Base-by-base conservation (phyloP, 1,140 invertebrate species). In the Radopholus similis region DNA sequence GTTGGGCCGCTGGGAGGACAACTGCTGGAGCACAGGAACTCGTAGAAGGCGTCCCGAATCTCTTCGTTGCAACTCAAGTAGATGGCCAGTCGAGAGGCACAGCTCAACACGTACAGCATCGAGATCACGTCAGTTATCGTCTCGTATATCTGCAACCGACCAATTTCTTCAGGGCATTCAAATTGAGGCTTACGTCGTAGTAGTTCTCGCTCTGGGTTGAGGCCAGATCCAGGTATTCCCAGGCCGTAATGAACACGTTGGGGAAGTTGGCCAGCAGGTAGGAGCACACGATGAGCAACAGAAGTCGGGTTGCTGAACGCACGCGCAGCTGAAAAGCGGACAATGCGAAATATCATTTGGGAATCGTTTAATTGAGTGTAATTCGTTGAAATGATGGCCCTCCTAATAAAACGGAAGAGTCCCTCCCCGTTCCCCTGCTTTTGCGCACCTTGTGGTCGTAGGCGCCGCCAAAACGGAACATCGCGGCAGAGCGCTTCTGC, bases 211-310 rank as follows among this genome's bases (percentile, higher is more conserved):
- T 73, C 35, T 72, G 70, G 18, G 70, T 72, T 15, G 71, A 75
- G 5, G 69, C 59, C n/a, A 75, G 67, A 57, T 75, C 73, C 18
- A 75, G 32, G 38, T 74, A 75, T 35, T 75, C 73, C 73, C 73
- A 75, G 21, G 75, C 70, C 18, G 75, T 77, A 15, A 75, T 74
- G 18, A 62, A 49, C 32, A 75, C 62, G 38, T 75, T 75, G 23
- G 76, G 67, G 55, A 71, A 44, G 49, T 75, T 75, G n/a, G 73
- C 73, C 8, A 67, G 8, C 26, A 68, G 40, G 72, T 75, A 75
- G 30, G 75, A 77, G 55, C 73, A 77, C 18, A 75, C 73, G 60
- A 75, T 77, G 11, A 75, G 47, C 4, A 75, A 53, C 21, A 75
- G 57, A 28, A 75, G 55, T n/a, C 74, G 62, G 28, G 73, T 75